These are phyloP conservation scores for Eulemur mongoz DNA, from an alignment of 2,797 vertebrate genomes.

Conservation along the genomic window DNA sequence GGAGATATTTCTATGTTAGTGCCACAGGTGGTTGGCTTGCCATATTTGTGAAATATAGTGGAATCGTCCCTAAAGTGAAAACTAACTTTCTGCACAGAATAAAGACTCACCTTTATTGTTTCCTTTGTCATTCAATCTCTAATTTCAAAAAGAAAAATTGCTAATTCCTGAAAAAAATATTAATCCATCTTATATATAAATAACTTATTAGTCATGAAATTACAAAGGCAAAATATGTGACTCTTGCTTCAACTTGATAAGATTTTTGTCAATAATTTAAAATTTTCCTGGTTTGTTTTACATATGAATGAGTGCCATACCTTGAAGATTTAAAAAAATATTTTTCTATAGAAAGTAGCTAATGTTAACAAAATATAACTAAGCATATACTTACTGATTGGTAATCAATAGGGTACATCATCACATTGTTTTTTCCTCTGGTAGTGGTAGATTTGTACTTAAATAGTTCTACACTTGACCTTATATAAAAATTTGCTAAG, in stretches of 20 bases:
- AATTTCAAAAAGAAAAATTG: neutral
- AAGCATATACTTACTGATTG: neutral
- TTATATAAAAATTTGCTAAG: neutral
- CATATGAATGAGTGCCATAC: neutral
- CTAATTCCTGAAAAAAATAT: neutral
- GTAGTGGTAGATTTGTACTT: neutral
- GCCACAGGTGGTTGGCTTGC: neutral
- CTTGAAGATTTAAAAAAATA: neutral
- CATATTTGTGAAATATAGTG: neutral
- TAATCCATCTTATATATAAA: neutral
- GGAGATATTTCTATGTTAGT: neutral
- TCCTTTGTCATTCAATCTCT: neutral
- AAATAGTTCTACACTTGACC: neutral
- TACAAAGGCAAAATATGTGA: neutral
- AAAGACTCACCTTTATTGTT: neutral
- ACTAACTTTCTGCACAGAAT: neutral
- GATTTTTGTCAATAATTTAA: neutral
- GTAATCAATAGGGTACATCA: neutral
- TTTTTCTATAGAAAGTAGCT: neutral
- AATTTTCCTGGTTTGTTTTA: neutral
- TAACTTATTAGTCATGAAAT: neutral
- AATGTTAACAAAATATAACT: neutral
- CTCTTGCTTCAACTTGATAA: neutral
- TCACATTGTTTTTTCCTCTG: neutral
- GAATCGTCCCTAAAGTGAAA: neutral